Base-by-base conservation (phyloP, 2,888 invertebrate genomes). In the Eledone cirrhosa region DNA sequence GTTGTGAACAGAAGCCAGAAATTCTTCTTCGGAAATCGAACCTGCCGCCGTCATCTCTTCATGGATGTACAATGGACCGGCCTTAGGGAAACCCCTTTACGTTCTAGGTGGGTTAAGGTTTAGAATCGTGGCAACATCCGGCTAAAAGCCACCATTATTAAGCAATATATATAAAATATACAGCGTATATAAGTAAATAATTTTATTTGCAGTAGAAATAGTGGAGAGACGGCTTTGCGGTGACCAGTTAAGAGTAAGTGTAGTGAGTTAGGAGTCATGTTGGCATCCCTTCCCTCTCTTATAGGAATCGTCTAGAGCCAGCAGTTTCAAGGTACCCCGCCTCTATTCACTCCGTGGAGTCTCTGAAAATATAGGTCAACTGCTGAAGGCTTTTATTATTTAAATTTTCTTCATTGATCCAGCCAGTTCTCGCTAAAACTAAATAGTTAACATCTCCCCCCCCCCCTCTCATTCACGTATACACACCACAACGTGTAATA, bases 11-110 rank as follows among this genome's bases (percentile, higher is more conserved):
- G 89, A 87, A 72, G 85, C 83, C 29, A 89, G 80, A 85, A 92
- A 92, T 84, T 91, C 90, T 72, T 91, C 90, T 90, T 91, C 91
- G 79, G 90, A 86, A 84, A 86, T 85, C 82, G 84, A 85, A 85
- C 86, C 85, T 83, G 85, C 85, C 85, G 86, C 85, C 85, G 86
- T 86, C 87, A 86, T 86, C 80, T 77, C 80, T 80, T 74, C 33
- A 14, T 72, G 41, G 72, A 72, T 72, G 29, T 31, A 8, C 31
- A 72, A 72, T 72, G 72, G 72, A 72, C 41, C 72, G 33, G 72
- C n/a, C 72, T 72, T 72, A 72, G 72, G 63, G 72, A 72, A 72
- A 72, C 31, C 72, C 72, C 63, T 33, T 41, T 41, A 31, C 72
- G 31, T 72, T 41, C 13, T 31, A 41, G 72, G 33, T 31, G 72